phyloP scores from a whole-genome alignment of 1,140 invertebrate species.

The Atta texana region DNA sequence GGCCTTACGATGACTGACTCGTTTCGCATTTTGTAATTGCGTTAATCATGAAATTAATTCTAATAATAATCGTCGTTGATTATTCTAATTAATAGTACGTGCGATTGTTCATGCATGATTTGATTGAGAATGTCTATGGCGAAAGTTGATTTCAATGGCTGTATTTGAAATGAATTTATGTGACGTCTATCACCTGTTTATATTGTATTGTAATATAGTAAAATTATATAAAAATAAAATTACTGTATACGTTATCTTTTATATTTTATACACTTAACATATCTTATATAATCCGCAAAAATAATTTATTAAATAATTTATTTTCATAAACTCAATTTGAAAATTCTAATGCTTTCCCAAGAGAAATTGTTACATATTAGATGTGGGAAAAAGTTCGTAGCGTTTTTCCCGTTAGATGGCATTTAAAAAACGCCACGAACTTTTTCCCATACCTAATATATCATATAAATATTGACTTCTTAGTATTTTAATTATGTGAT shows the following conservation, averaged over 20 bases:
- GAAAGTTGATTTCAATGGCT: constrained; percentile 54
- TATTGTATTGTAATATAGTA: constrained; percentile 52
- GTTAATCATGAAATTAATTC: constrained; percentile 11
- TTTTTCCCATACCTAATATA: no score
- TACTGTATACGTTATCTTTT: constrained; percentile 49
- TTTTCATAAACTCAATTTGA: not conserved
- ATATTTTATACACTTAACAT: not conserved
- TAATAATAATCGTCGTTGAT: constrained; percentile 1
- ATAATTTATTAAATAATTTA: not conserved
- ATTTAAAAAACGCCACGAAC: no score
- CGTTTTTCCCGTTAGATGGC: no score
- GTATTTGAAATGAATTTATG: constrained; percentile 59
- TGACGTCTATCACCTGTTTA: constrained; percentile 54
- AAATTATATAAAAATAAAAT: constrained; percentile 59
- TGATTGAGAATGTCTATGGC: constrained; percentile 27
- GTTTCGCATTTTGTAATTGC: constrained; percentile 6
- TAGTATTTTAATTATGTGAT: not conserved
- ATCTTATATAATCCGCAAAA: constrained; percentile 2
- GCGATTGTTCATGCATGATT: constrained; percentile 40
- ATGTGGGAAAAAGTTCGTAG: no score
- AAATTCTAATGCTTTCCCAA: not conserved
- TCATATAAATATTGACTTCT: no score
- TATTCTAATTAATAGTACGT: constrained; percentile 37
- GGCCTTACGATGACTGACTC: constrained; percentile 1
- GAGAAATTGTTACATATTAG: not conserved